A percentile compares a stretch with the other conserved stretches of the same genome.
Evolutionary conservation across 2,113 vertebrate species (phyloP).

Genomic region (Gobius niger): DNA sequence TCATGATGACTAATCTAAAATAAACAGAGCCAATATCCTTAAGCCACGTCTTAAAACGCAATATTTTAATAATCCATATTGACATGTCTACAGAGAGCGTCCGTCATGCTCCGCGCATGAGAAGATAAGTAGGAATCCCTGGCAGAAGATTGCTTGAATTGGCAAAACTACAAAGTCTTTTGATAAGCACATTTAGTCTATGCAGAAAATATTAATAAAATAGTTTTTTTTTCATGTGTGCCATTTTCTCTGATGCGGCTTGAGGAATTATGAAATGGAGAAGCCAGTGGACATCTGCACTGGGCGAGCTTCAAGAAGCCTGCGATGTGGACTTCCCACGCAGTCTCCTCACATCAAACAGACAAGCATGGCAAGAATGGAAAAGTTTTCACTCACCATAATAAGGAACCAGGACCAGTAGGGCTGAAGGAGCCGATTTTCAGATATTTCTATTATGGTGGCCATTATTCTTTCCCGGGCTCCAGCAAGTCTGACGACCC

Average conservation of each 20-base stretch:
- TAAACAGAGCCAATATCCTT: constrained; percentile 36
- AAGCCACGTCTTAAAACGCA: constrained; percentile 24
- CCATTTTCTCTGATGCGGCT: background rate
- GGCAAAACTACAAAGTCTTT: constrained; percentile 1
- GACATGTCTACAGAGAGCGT: constrained; percentile 2
- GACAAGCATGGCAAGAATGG: background rate
- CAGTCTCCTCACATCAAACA: constrained; percentile 2
- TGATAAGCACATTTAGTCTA: no score
- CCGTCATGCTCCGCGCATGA: constrained; percentile 5
- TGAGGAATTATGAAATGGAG: background rate
- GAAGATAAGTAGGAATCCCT: constrained; percentile 15
- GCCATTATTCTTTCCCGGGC: no score
- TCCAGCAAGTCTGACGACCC: no score
- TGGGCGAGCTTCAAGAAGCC: constrained; percentile 1
- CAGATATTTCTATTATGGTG: no score
- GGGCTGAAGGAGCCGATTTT: no score
- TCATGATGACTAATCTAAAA: constrained; percentile 27
- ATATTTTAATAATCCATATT: constrained; percentile 21
- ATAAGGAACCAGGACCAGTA: no score
- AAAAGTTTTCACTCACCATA: background rate
- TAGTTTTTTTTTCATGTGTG: background rate
- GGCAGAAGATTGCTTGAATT: constrained; percentile 25
- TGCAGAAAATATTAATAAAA: background rate
- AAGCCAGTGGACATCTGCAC: constrained; percentile 12
- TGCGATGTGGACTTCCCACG: background rate